Evolutionary conservation across 2,113 vertebrate species (phyloP).

Genomic region (Budorcas taxicolor): DNA sequence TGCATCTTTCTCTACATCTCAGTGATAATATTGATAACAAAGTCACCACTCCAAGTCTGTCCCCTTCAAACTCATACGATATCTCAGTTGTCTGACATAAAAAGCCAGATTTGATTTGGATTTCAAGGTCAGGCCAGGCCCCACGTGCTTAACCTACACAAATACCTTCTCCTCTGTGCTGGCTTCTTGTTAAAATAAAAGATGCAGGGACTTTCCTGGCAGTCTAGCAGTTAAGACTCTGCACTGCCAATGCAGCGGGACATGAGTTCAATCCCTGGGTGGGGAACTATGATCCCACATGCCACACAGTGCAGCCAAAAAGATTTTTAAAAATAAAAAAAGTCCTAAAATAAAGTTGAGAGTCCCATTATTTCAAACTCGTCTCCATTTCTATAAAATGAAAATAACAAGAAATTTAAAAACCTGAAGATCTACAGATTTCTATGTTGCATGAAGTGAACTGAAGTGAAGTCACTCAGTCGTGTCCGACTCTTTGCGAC

Average conservation of each 20-base stretch:
- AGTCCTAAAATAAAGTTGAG: background rate
- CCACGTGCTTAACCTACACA: background rate
- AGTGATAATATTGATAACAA: accelerated
- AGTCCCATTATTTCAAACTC: background rate
- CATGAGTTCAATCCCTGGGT: background rate
- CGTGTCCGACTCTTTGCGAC: too few relatives aligned
- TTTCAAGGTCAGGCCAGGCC: background rate
- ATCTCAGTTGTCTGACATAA: background rate
- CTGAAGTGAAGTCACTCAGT: too few relatives aligned
- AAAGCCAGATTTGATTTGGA: background rate
- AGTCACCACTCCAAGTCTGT: too few relatives aligned
- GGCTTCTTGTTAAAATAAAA: background rate
- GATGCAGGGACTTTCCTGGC: background rate
- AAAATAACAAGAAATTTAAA: background rate
- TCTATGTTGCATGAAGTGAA: background rate
- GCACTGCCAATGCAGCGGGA: background rate
- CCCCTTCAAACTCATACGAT: background rate
- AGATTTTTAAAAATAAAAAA: background rate
- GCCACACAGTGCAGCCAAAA: background rate
- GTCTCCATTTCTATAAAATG: background rate
- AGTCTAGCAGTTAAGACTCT: background rate
- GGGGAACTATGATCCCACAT: background rate
- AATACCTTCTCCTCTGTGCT: background rate
- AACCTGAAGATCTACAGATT: background rate
- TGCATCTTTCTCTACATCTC: background rate